Evolutionary conservation across 2,797 vertebrate genomes (phyloP), one percentile per base, ranked within the genome.

Genomic region (Centroberyx gerrardi): DNA sequence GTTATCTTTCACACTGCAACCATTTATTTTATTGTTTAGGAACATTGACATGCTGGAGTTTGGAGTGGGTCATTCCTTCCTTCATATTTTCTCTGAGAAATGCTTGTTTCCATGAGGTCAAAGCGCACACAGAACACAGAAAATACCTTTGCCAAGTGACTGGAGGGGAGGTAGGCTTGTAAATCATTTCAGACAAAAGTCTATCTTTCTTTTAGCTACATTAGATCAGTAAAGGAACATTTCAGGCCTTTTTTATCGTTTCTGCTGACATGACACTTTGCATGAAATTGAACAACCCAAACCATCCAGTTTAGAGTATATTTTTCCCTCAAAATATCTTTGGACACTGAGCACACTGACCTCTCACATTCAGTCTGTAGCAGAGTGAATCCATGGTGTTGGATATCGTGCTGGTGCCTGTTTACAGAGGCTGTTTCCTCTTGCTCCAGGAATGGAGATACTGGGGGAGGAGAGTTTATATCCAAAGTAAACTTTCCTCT

Each of bases 171-270:
- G 36, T 2, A 22, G 18, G 54, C 31, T 59, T 74, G 76, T 76
- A 85, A 89, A 86, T 90, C 76, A 82, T 71, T 58, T 38, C 36
- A 56, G 40, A 33, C 54, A 36, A 70, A 74, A 3, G 31, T 40
- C n/a, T 33, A 14, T 33, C 8, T n/a, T 58, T 62, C 40, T 69
- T 64, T 74, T 9, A 65, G 14, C 31, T 17, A 33, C 33, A 33
- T 75, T 66, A 22, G 3, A 12, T 18, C 38, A 31, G 31, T 33
- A 33, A 33, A 33, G 28, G 33, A 9, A 29, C 62, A 5, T 49
- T 10, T 61, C 17, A 54, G 42, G 51, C 15, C 5, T 38, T n/a
- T 61, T 56, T 44, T 61, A 31, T 75, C 17, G 42, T 33, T 3
- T 36, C 33, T 71, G 29, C 40, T 2, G 5, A 40, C 27, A 40